Percentiles rank a stretch among this genome's conserved stretches.
Conservation (phyloP, 2,113 vertebrate genomes). For the Addax nasomaculatus region DNA sequence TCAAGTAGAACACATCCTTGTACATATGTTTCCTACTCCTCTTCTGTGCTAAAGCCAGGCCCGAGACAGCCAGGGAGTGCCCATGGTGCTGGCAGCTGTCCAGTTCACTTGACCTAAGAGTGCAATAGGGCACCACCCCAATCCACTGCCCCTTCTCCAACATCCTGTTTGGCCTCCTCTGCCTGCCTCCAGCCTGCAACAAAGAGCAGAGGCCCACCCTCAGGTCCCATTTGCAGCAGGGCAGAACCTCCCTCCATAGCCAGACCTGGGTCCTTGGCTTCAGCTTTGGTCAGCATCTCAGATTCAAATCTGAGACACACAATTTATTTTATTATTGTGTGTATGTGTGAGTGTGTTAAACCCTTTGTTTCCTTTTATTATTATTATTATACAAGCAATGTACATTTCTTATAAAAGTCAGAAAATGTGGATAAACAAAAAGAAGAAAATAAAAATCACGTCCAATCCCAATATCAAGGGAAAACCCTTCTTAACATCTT, state of each 20-base stretch:
- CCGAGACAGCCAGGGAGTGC: neutral
- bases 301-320: neutral
- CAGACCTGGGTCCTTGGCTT: neutral
- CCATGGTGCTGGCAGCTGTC: neutral
- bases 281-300: neutral
- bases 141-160: neutral
- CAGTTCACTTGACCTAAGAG: neutral
- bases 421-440: neutral
- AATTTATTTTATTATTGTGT: neutral
- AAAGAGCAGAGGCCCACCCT: neutral
- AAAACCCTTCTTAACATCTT: neutral
- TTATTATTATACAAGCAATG: neutral
- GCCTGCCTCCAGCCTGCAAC: neutral
- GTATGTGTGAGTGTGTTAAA: neutral
- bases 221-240: fast-evolving
- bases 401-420: neutral
- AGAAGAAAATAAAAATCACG: neutral
- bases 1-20: neutral
- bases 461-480: neutral
- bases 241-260: neutral
- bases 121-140: neutral
- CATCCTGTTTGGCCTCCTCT: neutral
- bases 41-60: neutral
- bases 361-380: neutral
- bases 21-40: neutral